Conservation (phyloP, 2,797 vertebrate genomes). For the Gallirallus australis region DNA sequence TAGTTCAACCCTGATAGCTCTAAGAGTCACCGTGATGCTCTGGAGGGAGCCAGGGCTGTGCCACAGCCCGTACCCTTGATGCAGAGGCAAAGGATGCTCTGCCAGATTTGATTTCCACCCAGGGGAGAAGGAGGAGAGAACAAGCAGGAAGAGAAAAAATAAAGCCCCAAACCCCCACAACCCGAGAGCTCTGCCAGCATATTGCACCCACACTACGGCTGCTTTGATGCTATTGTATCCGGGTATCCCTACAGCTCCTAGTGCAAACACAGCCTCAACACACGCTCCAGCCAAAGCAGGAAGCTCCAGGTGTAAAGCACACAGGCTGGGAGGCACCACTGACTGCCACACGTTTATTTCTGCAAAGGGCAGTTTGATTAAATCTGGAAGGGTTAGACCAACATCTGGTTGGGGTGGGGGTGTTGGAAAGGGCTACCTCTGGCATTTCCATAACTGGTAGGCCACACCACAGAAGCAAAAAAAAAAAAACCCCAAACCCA, state of each 20-base stretch:
- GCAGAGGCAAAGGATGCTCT: background rate
- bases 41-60: background rate
- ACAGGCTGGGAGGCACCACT: background rate
- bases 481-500: too few relatives aligned
- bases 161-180: background rate
- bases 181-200: background rate
- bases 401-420: too few relatives aligned
- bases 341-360: background rate
- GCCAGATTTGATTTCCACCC: background rate
- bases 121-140: background rate
- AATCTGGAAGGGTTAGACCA: background rate
- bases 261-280: background rate
- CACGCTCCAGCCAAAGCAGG: rapidly evolving
- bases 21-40: background rate
- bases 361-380: rapidly evolving
- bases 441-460: background rate
- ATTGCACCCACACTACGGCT: background rate
- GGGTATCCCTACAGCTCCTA: background rate
- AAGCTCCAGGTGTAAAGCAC: background rate
- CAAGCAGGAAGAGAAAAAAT: background rate
- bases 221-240: background rate
- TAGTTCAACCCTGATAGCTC: rapidly evolving
- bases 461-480: background rate
- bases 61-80: rapidly evolving
- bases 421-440: too few relatives aligned